These are phyloP conservation scores for Melanotaenia parkinsoni DNA, from an alignment of 2,797 vertebrate species.

Conservation along the genomic window DNA sequence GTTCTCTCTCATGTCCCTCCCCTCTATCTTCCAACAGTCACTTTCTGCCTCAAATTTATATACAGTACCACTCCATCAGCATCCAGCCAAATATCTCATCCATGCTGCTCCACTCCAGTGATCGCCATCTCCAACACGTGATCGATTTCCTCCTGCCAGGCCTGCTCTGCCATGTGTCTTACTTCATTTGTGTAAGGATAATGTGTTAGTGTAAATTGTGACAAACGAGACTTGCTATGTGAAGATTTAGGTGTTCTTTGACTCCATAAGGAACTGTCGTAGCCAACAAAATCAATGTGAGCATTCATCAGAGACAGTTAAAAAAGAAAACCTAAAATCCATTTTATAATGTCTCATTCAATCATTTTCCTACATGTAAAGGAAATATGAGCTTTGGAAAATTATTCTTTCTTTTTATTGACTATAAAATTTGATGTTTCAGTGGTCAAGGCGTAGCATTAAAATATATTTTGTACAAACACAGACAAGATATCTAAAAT, in stretches of 20 bases:
- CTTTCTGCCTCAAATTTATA: conserved; percentile 34
- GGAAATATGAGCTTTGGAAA: no score
- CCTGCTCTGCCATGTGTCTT: conserved; percentile 26
- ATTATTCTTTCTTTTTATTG: no score
- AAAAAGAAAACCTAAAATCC: background rate
- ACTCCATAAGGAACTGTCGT: conserved; percentile 4
- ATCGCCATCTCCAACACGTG: conserved; percentile 22
- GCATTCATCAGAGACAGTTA: background rate
- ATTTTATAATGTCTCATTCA: no score
- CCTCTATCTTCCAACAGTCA: conserved; percentile 9
- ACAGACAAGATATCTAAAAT: no score
- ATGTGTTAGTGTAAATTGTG: conserved; percentile 31
- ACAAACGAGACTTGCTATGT: conserved; percentile 19
- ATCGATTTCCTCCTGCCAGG: conserved; percentile 25
- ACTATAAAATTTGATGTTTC: no score
- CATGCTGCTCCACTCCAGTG: conserved; percentile 38
- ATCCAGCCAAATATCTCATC: conserved; percentile 48
- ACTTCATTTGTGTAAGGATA: conserved; percentile 38
- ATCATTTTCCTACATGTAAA: no score
- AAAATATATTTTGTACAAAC: no score
- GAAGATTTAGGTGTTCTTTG: conserved; percentile 15
- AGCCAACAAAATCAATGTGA: background rate
- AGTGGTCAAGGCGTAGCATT: no score
- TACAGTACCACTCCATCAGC: conserved; percentile 34
- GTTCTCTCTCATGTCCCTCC: conserved; percentile 37